These are phyloP conservation scores for Automeris io DNA, from an alignment of 2,888 invertebrate species.

Conservation along the genomic window DNA sequence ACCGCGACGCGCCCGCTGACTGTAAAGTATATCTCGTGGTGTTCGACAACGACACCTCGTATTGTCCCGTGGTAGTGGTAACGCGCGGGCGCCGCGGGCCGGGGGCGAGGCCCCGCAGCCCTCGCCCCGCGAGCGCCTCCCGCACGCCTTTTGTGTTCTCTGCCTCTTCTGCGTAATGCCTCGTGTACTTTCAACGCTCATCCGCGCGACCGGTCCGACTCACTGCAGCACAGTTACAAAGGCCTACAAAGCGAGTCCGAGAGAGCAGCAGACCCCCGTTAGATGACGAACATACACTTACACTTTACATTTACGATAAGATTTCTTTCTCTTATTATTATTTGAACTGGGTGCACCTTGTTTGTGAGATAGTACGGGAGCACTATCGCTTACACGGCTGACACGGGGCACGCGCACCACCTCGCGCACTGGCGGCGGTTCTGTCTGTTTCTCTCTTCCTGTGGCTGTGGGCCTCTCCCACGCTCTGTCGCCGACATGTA, in stretches of 20 bases:
- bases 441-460: slow-evolving; percentile 78
- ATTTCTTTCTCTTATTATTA: slow-evolving; percentile 43
- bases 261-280: slow-evolving; percentile 79
- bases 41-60: slow-evolving; percentile 55
- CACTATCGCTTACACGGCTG: slow-evolving; percentile 68
- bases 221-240: slow-evolving; percentile 73
- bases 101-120: slow-evolving; percentile 45
- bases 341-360: slow-evolving; percentile 59
- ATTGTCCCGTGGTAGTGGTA: slow-evolving; percentile 63
- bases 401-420: slow-evolving; percentile 60
- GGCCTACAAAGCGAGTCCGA: slow-evolving; percentile 76
- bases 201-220: slow-evolving; percentile 43
- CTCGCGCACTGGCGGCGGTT: slow-evolving; percentile 74
- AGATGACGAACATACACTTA: slow-evolving; percentile 65
- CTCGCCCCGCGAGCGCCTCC: slow-evolving; percentile 56
- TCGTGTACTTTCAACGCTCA: slow-evolving; percentile 54
- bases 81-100: slow-evolving; percentile 57
- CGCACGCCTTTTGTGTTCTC: slow-evolving; percentile 63
- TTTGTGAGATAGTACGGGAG: slow-evolving; percentile 55
- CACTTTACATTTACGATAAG: slow-evolving; percentile 65
- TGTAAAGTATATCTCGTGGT: slow-evolving; percentile 67
- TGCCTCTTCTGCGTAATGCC: slow-evolving; percentile 68
- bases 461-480: slow-evolving; percentile 73
- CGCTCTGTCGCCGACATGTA: slow-evolving; percentile 58
- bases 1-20: slow-evolving; percentile 67